phyloP scores from a whole-genome alignment of 2,888 invertebrate genomes.

The Macrosoma leucophasiata region DNA sequence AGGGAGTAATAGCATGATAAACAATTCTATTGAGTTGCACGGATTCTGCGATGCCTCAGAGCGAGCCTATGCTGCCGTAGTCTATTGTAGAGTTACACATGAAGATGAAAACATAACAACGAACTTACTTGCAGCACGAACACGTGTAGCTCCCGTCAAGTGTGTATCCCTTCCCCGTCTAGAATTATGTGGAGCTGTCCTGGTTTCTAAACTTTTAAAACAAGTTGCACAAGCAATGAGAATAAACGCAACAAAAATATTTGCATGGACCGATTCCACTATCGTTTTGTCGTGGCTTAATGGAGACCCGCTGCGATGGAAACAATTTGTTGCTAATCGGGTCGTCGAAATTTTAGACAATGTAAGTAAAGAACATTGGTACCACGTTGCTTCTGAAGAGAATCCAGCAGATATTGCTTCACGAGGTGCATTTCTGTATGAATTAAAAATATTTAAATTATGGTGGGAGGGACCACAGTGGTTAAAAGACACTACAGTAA shows the following conservation, averaged over 20 bases:
- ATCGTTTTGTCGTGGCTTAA: conserved; percentile 21
- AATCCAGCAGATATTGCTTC: conserved; percentile 18
- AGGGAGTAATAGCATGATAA: conserved; percentile 1
- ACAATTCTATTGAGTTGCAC: conserved; percentile 18
- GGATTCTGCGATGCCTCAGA: conserved; percentile 26
- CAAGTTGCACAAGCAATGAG: conserved; percentile 24
- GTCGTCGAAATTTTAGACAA: conserved; percentile 23
- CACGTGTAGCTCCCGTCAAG: conserved; percentile 29
- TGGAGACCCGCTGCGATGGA: conserved; percentile 26
- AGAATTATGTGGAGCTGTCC: conserved; percentile 26
- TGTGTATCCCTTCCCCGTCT: conserved; percentile 26
- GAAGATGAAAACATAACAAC: conserved; percentile 14
- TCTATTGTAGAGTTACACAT: conserved; percentile 19
- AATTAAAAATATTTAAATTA: conserved; percentile 9
- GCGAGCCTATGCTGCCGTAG: conserved; percentile 25
- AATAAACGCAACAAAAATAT: conserved; percentile 16
- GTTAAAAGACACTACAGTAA: conserved; percentile 15
- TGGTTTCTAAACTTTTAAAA: conserved; percentile 22
- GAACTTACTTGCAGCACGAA: conserved; percentile 23
- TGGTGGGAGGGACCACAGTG: conserved; percentile 21
- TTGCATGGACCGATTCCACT: conserved; percentile 19
- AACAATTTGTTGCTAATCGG: conserved; percentile 23
- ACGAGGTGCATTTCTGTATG: conserved; percentile 8
- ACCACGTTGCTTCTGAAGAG: conserved; percentile 11
- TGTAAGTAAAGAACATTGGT: conserved; percentile 12